A percentile compares a stretch with the other conserved stretches of the same genome.
Conservation (phyloP, 2,888 invertebrate species). For the Sepioteuthis lessoniana region DNA sequence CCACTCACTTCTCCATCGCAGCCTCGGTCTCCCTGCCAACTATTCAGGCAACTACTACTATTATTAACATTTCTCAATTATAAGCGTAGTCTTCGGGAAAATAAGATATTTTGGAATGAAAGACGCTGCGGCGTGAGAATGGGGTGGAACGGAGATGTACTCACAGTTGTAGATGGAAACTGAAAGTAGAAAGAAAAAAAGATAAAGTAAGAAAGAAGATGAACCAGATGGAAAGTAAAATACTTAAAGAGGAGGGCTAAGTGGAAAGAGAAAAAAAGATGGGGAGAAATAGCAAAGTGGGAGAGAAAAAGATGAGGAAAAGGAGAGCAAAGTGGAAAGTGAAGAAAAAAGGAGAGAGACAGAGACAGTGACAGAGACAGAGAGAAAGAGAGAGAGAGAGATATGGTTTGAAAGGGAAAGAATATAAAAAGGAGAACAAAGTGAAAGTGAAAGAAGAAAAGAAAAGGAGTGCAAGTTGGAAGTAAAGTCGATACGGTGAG, state of each 20-base stretch:
- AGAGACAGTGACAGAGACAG: no score
- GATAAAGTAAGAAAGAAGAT: neutral
- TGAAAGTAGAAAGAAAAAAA: neutral
- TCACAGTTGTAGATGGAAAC: neutral
- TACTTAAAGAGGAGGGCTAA: neutral
- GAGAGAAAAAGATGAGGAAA: no score
- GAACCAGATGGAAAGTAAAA: neutral
- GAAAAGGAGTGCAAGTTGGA: no score
- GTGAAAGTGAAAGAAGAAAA: no score
- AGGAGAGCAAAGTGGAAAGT: no score
- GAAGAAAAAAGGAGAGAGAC: no score
- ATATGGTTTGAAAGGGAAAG: no score
- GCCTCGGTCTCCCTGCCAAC: conserved; percentile 33
- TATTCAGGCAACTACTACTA: conserved; percentile 23
- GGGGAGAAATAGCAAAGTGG: no score
- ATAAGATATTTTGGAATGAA: conserved; percentile 33
- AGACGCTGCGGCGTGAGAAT: neutral
- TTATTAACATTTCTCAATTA: conserved; percentile 33
- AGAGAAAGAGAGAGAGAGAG: no score
- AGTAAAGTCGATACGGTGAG: no score
- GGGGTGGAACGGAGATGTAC: neutral
- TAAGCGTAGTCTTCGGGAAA: conserved; percentile 21
- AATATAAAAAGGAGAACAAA: no score
- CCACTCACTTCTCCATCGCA: neutral
- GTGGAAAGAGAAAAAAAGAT: neutral